These are phyloP conservation scores for Tortricodes alternella DNA, from an alignment of 2,888 invertebrate genomes.

Conservation along the genomic window DNA sequence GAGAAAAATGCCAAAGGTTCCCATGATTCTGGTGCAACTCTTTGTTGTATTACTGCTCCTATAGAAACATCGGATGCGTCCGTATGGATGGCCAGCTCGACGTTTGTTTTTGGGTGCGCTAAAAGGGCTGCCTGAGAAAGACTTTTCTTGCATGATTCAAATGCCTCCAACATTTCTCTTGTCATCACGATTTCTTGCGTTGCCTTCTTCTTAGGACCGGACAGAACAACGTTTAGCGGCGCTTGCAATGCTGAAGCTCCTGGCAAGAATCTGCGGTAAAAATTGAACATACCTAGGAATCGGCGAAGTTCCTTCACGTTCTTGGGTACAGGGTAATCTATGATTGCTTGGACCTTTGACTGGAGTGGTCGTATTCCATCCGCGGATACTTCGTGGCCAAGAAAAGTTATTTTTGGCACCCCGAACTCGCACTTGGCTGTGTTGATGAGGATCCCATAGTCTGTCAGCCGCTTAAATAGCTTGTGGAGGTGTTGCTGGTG, in stretches of 20 bases:
- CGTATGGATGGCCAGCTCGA: conserved; percentile 38
- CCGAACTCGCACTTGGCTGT: conserved; percentile 40
- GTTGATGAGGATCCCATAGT: conserved; percentile 42
- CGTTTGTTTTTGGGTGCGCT: conserved; percentile 39
- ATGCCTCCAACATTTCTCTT: conserved; percentile 19
- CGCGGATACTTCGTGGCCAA: conserved; percentile 35
- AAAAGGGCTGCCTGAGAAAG: conserved; percentile 37
- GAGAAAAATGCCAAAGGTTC: conserved; percentile 55
- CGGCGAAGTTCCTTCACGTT: conserved; percentile 23
- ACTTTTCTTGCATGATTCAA: conserved; percentile 35
- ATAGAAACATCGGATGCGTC: conserved; percentile 53
- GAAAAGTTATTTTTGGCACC: conserved; percentile 32
- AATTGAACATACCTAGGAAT: conserved; percentile 37
- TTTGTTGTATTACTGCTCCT: conserved; percentile 51
- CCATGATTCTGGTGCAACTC: conserved; percentile 35
- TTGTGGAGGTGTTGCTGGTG: conserved; percentile 34
- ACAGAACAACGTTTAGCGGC: conserved; percentile 34
- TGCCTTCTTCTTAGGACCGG: conserved; percentile 31
- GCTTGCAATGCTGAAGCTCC: conserved; percentile 43
- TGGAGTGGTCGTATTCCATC: conserved; percentile 37
- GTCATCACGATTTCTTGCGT: conserved; percentile 35
- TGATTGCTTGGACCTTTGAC: conserved; percentile 36
- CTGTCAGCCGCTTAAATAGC: conserved; percentile 8
- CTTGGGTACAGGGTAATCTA: conserved; percentile 22
- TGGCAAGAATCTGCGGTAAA: conserved; percentile 42